phyloP scores from a whole-genome alignment of 2,888 invertebrate species.

The Stenolophus ochropezus region DNA sequence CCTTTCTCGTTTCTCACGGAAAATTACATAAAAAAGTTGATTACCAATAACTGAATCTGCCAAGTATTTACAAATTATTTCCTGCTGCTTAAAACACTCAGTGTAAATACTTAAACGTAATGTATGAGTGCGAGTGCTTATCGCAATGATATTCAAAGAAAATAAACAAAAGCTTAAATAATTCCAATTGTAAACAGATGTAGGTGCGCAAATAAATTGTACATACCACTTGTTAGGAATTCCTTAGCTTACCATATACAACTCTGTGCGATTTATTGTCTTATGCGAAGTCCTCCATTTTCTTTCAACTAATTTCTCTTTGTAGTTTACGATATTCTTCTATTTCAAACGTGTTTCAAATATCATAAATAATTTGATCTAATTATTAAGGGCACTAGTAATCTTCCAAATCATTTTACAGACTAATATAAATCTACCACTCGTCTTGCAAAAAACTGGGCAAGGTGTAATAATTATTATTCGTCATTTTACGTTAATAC shows the following conservation, averaged over 20 bases:
- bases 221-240: conserved; percentile 25
- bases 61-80: conserved; percentile 24
- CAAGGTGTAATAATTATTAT: neutral
- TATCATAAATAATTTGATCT: neutral
- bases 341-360: neutral
- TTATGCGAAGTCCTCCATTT: conserved; percentile 6
- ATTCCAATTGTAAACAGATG: conserved; percentile 24
- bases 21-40: conserved; percentile 27
- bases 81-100: conserved; percentile 7
- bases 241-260: conserved; percentile 10
- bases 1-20: conserved; percentile 23
- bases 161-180: conserved; percentile 37
- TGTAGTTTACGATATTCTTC: neutral
- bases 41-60: conserved; percentile 22
- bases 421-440: no score
- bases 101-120: neutral
- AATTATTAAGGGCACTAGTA: no score
- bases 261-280: neutral
- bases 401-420: no score
- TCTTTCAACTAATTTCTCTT: neutral
- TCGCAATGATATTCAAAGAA: conserved; percentile 28
- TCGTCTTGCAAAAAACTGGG: neutral
- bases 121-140: neutral
- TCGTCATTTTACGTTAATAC: neutral
- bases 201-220: conserved; percentile 37